Percentiles rank a stretch among this genome's conserved stretches.
These are phyloP conservation scores for Helicoverpa armigera DNA, from an alignment of 1,140 invertebrate genomes.

Conservation along the genomic window DNA sequence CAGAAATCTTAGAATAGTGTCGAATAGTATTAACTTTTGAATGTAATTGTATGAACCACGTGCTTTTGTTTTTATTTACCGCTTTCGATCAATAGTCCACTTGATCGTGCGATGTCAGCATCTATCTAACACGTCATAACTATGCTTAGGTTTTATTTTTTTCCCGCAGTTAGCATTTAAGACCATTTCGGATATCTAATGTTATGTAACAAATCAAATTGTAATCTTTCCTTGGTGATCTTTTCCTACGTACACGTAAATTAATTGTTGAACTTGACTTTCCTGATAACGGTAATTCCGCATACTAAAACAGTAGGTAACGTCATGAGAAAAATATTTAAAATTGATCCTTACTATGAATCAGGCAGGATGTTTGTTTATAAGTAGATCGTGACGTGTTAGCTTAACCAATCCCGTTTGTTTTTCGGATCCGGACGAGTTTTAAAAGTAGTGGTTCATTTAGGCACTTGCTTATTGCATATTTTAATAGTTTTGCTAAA, in stretches of 20 bases:
- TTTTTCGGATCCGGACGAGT: slow-evolving; percentile 19
- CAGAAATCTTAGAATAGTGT: not conserved
- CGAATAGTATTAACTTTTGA: no score
- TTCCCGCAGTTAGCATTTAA: no score
- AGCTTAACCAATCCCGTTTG: slow-evolving; percentile 36
- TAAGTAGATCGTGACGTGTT: slow-evolving; percentile 36
- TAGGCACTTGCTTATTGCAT: no score
- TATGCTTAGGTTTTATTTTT: no score
- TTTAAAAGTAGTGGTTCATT: not conserved
- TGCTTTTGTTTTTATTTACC: not conserved
- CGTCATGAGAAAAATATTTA: not conserved
- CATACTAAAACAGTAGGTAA: not conserved
- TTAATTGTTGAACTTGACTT: no score
- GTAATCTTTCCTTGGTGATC: no score
- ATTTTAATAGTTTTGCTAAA: not conserved
- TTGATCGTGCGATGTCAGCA: not conserved
- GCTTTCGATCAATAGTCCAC: not conserved
- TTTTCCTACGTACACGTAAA: no score
- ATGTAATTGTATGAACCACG: not conserved
- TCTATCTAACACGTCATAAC: no score
- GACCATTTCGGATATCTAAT: no score
- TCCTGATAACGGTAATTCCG: no score
- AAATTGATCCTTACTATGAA: not conserved
- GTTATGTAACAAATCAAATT: no score
- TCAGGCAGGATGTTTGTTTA: slow-evolving; percentile 39